Conservation (phyloP, 1,140 invertebrate genomes). For the Cotesia glomerata region DNA sequence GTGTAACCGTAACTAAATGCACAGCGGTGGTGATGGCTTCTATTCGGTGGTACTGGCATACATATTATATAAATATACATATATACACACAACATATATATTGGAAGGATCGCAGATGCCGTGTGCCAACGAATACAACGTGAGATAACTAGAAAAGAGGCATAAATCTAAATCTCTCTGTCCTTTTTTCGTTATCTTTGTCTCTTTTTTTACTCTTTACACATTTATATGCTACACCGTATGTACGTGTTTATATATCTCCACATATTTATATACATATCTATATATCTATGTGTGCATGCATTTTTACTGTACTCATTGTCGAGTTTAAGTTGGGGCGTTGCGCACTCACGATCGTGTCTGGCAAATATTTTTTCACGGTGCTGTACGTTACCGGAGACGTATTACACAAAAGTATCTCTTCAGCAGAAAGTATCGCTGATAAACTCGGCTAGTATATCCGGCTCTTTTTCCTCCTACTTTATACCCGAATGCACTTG, state of each 20-base stretch:
- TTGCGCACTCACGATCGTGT: slow-evolving; percentile 14
- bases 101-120: background rate
- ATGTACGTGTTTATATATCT: background rate
- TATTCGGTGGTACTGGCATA: background rate
- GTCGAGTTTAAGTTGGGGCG: background rate
- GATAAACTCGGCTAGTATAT: slow-evolving; percentile 24
- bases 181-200: background rate
- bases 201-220: background rate
- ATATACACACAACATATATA: background rate
- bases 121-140: slow-evolving; percentile 24
- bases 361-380: slow-evolving; percentile 23
- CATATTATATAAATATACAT: background rate
- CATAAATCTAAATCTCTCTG: slow-evolving; percentile 27
- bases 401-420: slow-evolving; percentile 26
- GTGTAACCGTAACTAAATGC: background rate
- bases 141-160: slow-evolving; percentile 30
- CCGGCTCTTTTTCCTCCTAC: slow-evolving; percentile 8
- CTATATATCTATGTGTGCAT: no score
- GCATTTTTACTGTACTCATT: no score
- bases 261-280: background rate
- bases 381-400: slow-evolving; percentile 11
- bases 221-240: no score
- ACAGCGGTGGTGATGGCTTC: background rate
- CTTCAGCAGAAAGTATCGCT: slow-evolving; percentile 29
- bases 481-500: slow-evolving; percentile 3